These are phyloP conservation scores for Ochropacha duplaris DNA, from an alignment of 2,888 invertebrate genomes.

Conservation along the genomic window DNA sequence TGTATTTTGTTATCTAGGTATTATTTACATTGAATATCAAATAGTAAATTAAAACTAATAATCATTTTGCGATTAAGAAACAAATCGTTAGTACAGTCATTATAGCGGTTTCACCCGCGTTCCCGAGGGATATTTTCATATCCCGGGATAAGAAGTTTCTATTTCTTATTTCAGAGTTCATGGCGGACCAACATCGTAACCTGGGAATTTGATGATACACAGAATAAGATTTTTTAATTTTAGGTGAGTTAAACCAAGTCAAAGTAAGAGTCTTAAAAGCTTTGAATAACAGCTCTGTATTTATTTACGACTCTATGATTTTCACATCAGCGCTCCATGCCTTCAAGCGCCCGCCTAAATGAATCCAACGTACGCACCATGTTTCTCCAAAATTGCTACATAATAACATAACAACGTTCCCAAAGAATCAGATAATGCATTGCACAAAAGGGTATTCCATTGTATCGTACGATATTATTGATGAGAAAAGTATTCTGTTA, in stretches of 20 bases:
- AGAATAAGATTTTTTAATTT: too few relatives aligned
- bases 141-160: too few relatives aligned
- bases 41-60: too few relatives aligned
- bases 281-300: background rate
- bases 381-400: conserved; percentile 37
- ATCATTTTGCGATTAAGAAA: too few relatives aligned
- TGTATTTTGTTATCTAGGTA: too few relatives aligned
- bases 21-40: too few relatives aligned
- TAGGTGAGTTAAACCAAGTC: background rate
- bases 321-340: conserved; percentile 3
- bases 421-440: conserved; percentile 27
- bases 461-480: conserved; percentile 12
- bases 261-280: background rate
- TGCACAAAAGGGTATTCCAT: conserved; percentile 16
- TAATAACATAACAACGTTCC: conserved; percentile 34
- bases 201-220: too few relatives aligned
- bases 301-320: conserved; percentile 7
- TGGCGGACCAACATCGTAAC: too few relatives aligned
- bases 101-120: too few relatives aligned
- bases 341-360: conserved; percentile 28
- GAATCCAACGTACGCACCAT: conserved; percentile 32
- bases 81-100: too few relatives aligned
- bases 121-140: too few relatives aligned
- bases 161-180: too few relatives aligned
- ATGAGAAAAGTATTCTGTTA: background rate